Percentiles rank a stretch among this genome's conserved stretches.
phyloP scores from a whole-genome alignment of 2,797 vertebrate genomes.

The Peromyscus aztecus region DNA sequence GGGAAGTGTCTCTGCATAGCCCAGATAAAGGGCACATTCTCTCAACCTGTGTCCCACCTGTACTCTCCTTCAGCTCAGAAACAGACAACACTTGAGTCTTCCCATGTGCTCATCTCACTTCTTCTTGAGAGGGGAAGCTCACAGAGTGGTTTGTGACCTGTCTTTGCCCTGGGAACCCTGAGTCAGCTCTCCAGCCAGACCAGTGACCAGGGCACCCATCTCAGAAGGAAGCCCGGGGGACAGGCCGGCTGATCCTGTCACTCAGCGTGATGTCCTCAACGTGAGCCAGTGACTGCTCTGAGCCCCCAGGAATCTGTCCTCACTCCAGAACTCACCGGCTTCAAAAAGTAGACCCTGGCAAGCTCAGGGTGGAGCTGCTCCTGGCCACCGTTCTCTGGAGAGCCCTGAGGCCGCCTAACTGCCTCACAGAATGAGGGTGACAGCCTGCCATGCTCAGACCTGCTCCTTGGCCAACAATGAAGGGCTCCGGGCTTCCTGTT shows the following conservation, averaged over 20 bases:
- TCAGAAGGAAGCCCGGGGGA: not conserved
- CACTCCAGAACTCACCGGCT: not conserved
- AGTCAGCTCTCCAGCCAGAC: not conserved
- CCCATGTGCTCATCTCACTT: slow-evolving; percentile 72
- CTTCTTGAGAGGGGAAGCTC: slow-evolving; percentile 60
- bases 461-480: not conserved
- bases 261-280: not conserved
- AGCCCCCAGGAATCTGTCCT: not conserved
- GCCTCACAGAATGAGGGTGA: too few species aligned
- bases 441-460: not conserved
- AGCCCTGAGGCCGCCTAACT: not conserved
- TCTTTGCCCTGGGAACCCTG: not conserved
- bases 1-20: not conserved
- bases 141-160: slow-evolving; percentile 28
- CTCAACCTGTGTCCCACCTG: not conserved
- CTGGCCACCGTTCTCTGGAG: not conserved
- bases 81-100: slow-evolving; percentile 61
- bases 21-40: not conserved
- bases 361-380: too few species aligned
- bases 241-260: not conserved
- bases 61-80: slow-evolving; percentile 69
- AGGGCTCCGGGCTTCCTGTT: not conserved
- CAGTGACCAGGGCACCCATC: not conserved
- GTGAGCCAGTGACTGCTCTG: not conserved
- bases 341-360: not conserved